phyloP scores from a whole-genome alignment of 2,888 invertebrate genomes.

The Archaeoteleia sp. region DNA sequence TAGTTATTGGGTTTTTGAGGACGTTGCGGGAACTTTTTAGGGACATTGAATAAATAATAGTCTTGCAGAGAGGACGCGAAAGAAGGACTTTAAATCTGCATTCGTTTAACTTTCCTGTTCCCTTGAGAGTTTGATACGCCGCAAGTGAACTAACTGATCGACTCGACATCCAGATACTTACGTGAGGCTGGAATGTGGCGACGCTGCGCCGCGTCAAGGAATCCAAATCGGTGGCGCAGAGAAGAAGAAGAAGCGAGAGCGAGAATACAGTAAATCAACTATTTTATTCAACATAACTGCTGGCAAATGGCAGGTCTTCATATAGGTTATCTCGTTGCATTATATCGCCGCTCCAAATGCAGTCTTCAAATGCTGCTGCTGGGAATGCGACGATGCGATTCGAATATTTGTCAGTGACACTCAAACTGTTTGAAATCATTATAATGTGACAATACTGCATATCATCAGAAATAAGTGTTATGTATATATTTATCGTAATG shows the following conservation, averaged over 20 bases:
- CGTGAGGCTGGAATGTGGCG: constrained; percentile 51
- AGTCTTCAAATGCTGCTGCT: constrained; percentile 66
- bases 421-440: constrained; percentile 57
- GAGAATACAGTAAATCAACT: constrained; percentile 67
- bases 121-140: constrained; percentile 42
- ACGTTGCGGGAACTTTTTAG: no score
- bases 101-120: constrained; percentile 34
- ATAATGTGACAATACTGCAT: constrained; percentile 42
- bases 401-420: constrained; percentile 66
- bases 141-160: constrained; percentile 53
- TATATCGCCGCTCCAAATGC: constrained; percentile 69
- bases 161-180: constrained; percentile 53
- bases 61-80: no score
- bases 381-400: constrained; percentile 64
- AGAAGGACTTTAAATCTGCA: constrained; percentile 40
- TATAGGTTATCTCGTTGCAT: constrained; percentile 69
- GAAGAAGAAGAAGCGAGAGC: constrained; percentile 47
- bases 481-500: constrained; percentile 12
- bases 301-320: constrained; percentile 69
- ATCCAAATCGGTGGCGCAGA: constrained; percentile 52
- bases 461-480: constrained; percentile 34
- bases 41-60: no score
- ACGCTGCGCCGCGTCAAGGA: constrained; percentile 50
- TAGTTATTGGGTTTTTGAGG: no score
- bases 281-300: constrained; percentile 69